Evolutionary conservation across 1,140 invertebrate species (phyloP).

Genomic region (Drosophila suzukii): DNA sequence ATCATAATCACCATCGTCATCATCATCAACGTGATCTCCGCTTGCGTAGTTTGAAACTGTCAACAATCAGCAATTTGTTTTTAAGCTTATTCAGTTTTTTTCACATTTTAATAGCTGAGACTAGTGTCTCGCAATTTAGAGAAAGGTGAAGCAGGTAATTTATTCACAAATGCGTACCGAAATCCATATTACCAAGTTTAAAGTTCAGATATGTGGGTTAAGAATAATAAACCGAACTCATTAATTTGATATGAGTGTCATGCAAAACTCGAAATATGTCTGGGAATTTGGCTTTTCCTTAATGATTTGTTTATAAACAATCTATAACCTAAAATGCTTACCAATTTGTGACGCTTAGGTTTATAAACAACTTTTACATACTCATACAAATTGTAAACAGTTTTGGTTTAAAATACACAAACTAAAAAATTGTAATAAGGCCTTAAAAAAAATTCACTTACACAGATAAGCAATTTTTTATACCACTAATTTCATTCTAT

Average conservation of each 20-base stretch:
- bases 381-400: background rate
- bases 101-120: background rate
- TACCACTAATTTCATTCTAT: background rate
- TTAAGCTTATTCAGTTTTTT: constrained; percentile 1
- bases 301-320: constrained; percentile 20
- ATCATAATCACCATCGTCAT: constrained; percentile 17
- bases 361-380: background rate
- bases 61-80: constrained; percentile 16
- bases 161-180: background rate
- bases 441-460: too few species aligned
- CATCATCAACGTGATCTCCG: constrained; percentile 25
- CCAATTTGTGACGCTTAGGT: background rate
- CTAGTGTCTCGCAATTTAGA: background rate
- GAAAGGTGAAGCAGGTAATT: background rate
- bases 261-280: background rate
- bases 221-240: background rate
- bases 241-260: background rate
- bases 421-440: background rate
- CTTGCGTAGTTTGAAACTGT: constrained; percentile 22
- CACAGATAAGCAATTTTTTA: background rate
- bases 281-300: background rate
- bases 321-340: background rate
- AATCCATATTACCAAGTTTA: background rate
- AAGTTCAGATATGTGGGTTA: constrained; percentile 7
- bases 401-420: background rate